These are phyloP conservation scores for Meteorus colon DNA, from an alignment of 2,888 invertebrate genomes.

Conservation along the genomic window DNA sequence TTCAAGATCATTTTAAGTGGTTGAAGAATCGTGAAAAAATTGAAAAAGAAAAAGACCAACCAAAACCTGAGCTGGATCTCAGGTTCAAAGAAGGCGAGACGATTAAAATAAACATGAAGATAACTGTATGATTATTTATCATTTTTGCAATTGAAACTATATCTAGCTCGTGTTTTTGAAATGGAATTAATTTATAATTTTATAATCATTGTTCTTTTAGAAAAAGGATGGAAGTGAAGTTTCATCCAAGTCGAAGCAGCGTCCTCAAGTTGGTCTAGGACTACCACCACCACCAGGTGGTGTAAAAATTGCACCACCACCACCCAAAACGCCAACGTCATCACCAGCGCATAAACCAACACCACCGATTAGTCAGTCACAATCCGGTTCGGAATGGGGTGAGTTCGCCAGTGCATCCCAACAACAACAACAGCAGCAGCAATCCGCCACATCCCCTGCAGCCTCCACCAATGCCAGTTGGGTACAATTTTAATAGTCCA, in stretches of 20 bases:
- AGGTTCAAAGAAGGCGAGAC: constrained; percentile 99
- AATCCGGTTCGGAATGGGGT: constrained; percentile 81
- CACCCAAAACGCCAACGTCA: constrained; percentile 78
- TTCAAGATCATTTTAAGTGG: constrained; percentile 99
- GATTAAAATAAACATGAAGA: constrained; percentile 99
- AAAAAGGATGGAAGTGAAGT: constrained; percentile 91
- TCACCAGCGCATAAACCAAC: constrained; percentile 85
- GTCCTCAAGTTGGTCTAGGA: constrained; percentile 76
- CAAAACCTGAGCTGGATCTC: constrained; percentile 89
- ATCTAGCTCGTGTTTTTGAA: not conserved
- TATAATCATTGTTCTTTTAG: constrained; percentile 72
- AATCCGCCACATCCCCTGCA: constrained; percentile 55
- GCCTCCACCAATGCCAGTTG: constrained; percentile 68
- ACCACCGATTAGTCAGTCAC: constrained; percentile 73
- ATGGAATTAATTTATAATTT: not conserved
- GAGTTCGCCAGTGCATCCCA: constrained; percentile 79
- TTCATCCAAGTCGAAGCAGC: constrained; percentile 79
- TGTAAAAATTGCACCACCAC: constrained; percentile 85
- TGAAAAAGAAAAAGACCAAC: constrained; percentile 85
- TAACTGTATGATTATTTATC: constrained; percentile 79
- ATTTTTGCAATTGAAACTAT: not conserved
- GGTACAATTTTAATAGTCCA: constrained; percentile 71
- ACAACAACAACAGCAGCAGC: constrained; percentile 47
- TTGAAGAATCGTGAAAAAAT: constrained; percentile 87
- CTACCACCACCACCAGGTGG: constrained; percentile 91